Evolutionary conservation across 1,140 invertebrate genomes (phyloP).

Genomic region (Tetraneura akinire): DNA sequence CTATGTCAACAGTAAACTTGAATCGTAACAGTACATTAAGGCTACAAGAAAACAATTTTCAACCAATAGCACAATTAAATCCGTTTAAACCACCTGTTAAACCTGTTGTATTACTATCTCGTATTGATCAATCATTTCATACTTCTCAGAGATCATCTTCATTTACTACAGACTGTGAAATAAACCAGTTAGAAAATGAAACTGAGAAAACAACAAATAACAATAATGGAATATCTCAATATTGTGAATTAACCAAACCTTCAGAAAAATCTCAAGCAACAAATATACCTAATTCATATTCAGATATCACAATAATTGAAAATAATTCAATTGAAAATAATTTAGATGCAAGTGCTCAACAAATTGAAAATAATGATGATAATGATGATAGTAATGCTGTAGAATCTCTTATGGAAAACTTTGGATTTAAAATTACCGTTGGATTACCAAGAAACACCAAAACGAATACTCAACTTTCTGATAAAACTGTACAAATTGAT

Average conservation of each 20-base stretch:
- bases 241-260: background rate
- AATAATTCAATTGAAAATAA: conserved; percentile 1
- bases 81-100: conserved; percentile 37
- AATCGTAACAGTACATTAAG: background rate
- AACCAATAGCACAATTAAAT: conserved; percentile 2
- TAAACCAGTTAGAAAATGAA: background rate
- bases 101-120: background rate
- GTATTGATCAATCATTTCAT: background rate
- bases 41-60: conserved; percentile 12
- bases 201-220: background rate
- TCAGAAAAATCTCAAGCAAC: background rate
- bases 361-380: too few species aligned
- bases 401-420: conserved; percentile 26
- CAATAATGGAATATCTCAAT: background rate
- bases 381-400: conserved; percentile 4
- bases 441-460: conserved; percentile 5
- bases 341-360: too few species aligned
- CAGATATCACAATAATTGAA: conserved; percentile 30
- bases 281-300: conserved; percentile 6
- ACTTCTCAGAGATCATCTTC: background rate
- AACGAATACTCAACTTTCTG: background rate
- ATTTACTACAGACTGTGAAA: conserved; percentile 1
- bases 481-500: background rate
- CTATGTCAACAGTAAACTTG: conserved; percentile 4
- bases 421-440: conserved; percentile 47